phyloP scores from a whole-genome alignment of 2,113 vertebrate genomes.

The Lontra canadensis region DNA sequence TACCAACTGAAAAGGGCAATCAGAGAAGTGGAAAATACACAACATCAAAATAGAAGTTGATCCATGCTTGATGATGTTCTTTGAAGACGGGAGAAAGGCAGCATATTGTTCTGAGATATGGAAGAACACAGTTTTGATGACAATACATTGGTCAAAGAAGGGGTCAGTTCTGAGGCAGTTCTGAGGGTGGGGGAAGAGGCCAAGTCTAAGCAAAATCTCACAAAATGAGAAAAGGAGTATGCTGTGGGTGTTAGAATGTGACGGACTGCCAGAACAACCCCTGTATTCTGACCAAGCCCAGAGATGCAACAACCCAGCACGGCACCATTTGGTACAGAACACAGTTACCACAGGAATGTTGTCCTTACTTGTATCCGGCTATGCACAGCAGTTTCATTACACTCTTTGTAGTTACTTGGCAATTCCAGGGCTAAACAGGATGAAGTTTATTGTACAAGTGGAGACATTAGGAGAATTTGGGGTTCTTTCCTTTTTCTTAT shows the following conservation, averaged over 20 bases:
- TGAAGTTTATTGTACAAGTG: constrained; percentile 99
- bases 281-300: constrained; percentile 96
- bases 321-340: constrained; percentile 98
- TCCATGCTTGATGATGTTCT: constrained; percentile 97
- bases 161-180: constrained; percentile 96
- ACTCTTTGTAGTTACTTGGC: constrained; percentile 96
- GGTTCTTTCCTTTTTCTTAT: constrained; percentile 97
- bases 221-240: constrained; percentile 89
- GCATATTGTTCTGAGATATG: constrained; percentile 96
- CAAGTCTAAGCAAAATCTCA: constrained; percentile 89
- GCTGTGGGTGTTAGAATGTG: constrained; percentile 96
- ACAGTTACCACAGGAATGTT: constrained; percentile 94
- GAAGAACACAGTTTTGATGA: constrained; percentile 97
- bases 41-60: constrained; percentile 93
- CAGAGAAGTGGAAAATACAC: constrained; percentile 86
- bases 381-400: constrained; percentile 94
- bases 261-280: constrained; percentile 99
- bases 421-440: constrained; percentile 95
- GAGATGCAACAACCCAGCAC: constrained; percentile 95
- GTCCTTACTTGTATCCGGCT: constrained; percentile 95
- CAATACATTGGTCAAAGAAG: constrained; percentile 93
- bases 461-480: constrained; percentile 97
- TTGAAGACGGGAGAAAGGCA: constrained; percentile 93
- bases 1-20: constrained; percentile 92
- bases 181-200: constrained; percentile 95